Base-by-base conservation (phyloP, 2,888 invertebrate genomes). In the Pheosia gnoma region DNA sequence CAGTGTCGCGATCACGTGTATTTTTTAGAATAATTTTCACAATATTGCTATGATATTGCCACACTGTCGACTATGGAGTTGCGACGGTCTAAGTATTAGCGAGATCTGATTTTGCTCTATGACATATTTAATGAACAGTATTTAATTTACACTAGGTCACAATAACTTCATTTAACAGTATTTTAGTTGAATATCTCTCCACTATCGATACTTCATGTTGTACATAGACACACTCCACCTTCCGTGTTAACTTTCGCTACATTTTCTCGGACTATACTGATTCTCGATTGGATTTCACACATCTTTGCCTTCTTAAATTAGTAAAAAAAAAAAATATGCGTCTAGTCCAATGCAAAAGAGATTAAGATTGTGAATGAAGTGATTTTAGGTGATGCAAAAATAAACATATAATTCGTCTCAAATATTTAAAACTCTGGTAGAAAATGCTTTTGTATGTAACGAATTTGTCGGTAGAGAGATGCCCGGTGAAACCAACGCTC, bases 301-400 rank as follows among this genome's bases (percentile, higher is more conserved):
- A 84, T 88, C 90, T 93, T 91, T 91, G 90, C 93, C 93, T 93
- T 93, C 91, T 85, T 89, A 88, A 89, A 91, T 86, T 91, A 89
- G 90, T 87, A 74, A 77, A 85, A 80, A 85, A 88, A 25, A 25
- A 80, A 85, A 88, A 25, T 1, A 91, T 89, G 90, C 91, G 90
- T 93, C 93, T 93, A 93, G 93, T 93, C 93, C 91, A 91, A 89
- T 90, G 86, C 87, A 85, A 92, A 91, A 89, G 92, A 92, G 91
- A 92, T 92, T 93, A 91, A 88, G 85, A 88, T 85, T 84, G 86
- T 87, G 87, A 83, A 84, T 83, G 90, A 88, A 89, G 91, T 90
- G 83, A 84, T 85, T 84, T 82, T 81, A 84, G 76, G 71, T 84
- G 81, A 79, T 80, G 76, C 79, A 81, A 52, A 53, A 53, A 54